Conservation (phyloP, 2,888 invertebrate genomes). For the Trissolcus japonicus region DNA sequence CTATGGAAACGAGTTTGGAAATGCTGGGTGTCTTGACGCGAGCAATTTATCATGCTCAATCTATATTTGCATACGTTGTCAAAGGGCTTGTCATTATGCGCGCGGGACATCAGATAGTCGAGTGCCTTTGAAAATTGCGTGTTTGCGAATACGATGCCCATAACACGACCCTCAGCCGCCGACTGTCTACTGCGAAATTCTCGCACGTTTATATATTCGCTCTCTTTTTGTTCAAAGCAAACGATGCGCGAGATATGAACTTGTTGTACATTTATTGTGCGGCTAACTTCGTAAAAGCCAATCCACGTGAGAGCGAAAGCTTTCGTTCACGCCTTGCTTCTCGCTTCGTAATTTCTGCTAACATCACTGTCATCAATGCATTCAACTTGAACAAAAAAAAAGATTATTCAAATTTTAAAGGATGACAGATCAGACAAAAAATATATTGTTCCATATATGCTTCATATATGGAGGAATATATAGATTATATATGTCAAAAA, state of each 20-base stretch:
- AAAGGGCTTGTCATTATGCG: conserved; percentile 72
- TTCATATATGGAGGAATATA: too few species aligned
- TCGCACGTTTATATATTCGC: conserved; percentile 55
- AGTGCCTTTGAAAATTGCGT: conserved; percentile 76
- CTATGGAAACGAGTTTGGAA: conserved; percentile 73
- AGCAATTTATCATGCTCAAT: conserved; percentile 76
- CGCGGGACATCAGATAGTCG: conserved; percentile 74
- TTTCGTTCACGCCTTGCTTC: conserved; percentile 19
- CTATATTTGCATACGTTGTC: conserved; percentile 76
- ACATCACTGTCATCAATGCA: too few species aligned
- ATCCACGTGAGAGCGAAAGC: conserved; percentile 36
- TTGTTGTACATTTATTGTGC: conserved; percentile 54
- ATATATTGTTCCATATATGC: too few species aligned
- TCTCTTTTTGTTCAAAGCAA: conserved; percentile 66
- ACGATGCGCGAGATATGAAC: conserved; percentile 70
- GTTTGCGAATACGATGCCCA: conserved; percentile 73
- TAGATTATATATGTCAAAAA: too few species aligned
- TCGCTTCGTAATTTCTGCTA: neutral
- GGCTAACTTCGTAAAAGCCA: conserved; percentile 43
- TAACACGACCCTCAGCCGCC: conserved; percentile 44
- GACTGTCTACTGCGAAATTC: conserved; percentile 57
- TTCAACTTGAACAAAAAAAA: too few species aligned
- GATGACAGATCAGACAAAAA: too few species aligned
- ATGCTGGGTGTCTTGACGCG: conserved; percentile 75
- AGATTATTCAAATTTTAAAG: too few species aligned